Evolutionary conservation across 2,113 vertebrate species (phyloP), one percentile per base, ranked within the genome.

Genomic region (Hemibagrus wyckioides): DNA sequence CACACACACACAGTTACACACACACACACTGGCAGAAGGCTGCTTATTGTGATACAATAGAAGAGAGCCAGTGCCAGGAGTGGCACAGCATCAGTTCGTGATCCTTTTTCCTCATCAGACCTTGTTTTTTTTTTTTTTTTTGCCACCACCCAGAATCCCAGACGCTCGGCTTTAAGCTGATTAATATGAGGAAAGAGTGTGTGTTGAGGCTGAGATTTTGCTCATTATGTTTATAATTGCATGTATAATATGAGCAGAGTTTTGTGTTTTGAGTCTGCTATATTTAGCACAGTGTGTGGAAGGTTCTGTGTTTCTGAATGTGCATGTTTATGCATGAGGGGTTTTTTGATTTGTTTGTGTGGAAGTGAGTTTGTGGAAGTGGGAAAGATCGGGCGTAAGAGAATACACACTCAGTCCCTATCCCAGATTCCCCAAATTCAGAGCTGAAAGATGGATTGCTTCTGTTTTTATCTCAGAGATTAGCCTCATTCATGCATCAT

Each of bases 121-220:
- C 52, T 80, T 25, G 28, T 83, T 71, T 73, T 30, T 76, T 75
- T 48, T 41, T 80, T 25, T 28, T 83, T 71, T 73, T 30, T 76
- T 75, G 36, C 44, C 65, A 81, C 65, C 85, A 33, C 82, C 44
- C 82, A 87, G 77, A 82, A 69, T 73, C 33, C 85, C 77, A 87
- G 85, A 88, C 65, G 48, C 61, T 88, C 79, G 73, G 80, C 82
- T 77, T 17, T 89, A 87, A 89, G 88, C 87, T 83, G 89, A 89
- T 89, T 91, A 88, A 85, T 84, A 71, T 83, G 85, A 83, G 71
- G 69, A 87, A 77, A 85, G 52, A 30, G 30, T 52, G n/a, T 86
- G 21, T 59, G 85, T 79, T 89, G 57, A 44, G 48, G 76, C 83
- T 90, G 71, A 39, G 44, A 65, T 90, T 73, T 67, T 82, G 30